phyloP scores from a whole-genome alignment of 2,113 vertebrate genomes.

The Laticauda colubrina region DNA sequence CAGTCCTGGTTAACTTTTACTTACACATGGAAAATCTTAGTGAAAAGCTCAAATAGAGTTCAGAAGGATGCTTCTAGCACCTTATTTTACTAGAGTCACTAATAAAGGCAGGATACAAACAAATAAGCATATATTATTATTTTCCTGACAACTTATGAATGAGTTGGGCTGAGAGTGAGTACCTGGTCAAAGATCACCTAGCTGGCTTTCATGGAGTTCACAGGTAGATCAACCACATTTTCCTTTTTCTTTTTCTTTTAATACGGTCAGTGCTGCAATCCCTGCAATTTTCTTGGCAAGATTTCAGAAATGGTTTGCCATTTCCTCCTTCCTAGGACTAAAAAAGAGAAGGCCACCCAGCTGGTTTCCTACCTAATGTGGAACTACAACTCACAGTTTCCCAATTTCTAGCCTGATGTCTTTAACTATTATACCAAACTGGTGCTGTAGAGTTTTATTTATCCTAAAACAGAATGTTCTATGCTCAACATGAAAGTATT shows the following conservation, averaged over 20 bases:
- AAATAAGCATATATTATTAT: background rate
- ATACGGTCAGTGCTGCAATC: background rate
- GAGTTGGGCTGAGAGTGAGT: background rate
- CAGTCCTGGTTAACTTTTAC: conserved; percentile 41
- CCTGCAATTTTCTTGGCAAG: background rate
- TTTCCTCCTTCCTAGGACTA: background rate
- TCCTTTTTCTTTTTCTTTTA: background rate
- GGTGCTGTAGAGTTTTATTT: background rate
- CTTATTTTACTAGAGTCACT: conserved; percentile 13
- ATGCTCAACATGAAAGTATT: background rate
- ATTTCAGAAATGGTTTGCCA: background rate
- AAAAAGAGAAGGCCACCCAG: background rate
- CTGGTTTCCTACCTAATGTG: background rate
- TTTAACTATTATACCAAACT: background rate
- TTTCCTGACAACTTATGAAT: background rate
- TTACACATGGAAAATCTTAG: conserved; percentile 40
- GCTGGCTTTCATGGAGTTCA: background rate
- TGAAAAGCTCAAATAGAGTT: conserved; percentile 5
- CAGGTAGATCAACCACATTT: background rate
- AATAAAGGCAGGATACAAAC: too few species aligned
- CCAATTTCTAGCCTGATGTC: background rate
- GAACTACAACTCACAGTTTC: background rate
- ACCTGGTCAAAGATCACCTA: background rate
- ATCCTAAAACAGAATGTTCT: background rate
- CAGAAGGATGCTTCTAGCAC: background rate